Percentiles rank a stretch among this genome's conserved stretches.
phyloP scores from a whole-genome alignment of 2,113 vertebrate genomes.

The Onychorhynchus coronatus region DNA sequence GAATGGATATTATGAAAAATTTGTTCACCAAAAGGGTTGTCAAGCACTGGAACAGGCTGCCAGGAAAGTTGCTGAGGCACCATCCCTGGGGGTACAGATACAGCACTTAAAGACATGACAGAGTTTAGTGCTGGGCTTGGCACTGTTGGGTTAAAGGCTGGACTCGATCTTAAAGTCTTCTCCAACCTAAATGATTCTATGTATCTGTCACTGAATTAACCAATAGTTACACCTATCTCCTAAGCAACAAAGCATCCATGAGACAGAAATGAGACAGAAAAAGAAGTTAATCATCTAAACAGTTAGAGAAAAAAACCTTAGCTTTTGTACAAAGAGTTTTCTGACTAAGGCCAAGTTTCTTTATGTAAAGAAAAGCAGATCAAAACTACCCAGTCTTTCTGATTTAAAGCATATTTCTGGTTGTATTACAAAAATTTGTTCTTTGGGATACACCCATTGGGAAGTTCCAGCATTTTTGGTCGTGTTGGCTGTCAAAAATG shows the following conservation, averaged over 20 bases:
- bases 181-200: background rate
- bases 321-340: background rate
- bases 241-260: background rate
- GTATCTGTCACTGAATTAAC: background rate
- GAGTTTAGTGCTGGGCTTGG: background rate
- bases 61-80: background rate
- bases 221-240: background rate
- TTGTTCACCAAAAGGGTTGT: background rate
- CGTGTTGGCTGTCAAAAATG: constrained; percentile 1
- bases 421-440: background rate
- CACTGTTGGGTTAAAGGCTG: background rate
- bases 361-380: background rate
- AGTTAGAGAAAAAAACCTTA: background rate
- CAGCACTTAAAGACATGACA: background rate
- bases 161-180: background rate
- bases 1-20: background rate
- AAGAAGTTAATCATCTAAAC: background rate
- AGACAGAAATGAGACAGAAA: background rate
- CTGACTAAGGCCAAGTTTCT: background rate
- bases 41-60: background rate
- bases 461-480: constrained; percentile 12
- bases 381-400: background rate
- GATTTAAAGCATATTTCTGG: constrained; percentile 18
- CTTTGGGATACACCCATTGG: background rate
- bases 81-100: background rate